Evolutionary conservation across 2,888 invertebrate genomes (phyloP).

Genomic region (Eupeodes latifasciatus): DNA sequence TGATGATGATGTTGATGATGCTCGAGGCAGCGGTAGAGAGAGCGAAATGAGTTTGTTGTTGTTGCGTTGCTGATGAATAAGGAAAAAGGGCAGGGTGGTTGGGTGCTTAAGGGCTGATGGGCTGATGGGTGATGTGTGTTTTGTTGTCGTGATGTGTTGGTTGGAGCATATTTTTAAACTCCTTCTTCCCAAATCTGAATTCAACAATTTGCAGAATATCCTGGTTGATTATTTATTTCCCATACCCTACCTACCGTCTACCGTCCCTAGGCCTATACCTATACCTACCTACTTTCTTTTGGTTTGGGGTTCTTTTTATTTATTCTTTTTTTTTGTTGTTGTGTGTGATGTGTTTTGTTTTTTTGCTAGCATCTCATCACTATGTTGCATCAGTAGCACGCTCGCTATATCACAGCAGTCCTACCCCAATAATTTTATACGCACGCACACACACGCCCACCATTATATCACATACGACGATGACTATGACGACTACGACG

Average conservation of each 20-base stretch:
- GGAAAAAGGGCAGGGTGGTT: no score
- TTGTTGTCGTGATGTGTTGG: constrained; percentile 3
- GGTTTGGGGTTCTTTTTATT: not conserved
- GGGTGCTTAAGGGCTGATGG: not conserved
- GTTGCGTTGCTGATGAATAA: no score
- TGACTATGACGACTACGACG: no score
- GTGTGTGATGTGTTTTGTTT: not conserved
- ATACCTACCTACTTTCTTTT: no score
- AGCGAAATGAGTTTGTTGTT: not conserved
- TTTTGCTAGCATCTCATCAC: constrained; percentile 1
- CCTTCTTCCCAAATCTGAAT: constrained; percentile 57
- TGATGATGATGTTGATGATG: not conserved
- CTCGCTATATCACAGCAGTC: constrained; percentile 20
- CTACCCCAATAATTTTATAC: constrained; percentile 71
- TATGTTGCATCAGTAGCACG: constrained; percentile 11
- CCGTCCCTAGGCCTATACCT: not conserved
- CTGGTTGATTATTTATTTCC: constrained; percentile 73
- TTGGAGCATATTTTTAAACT: constrained; percentile 36
- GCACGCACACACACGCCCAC: constrained; percentile 37
- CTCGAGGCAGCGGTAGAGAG: not conserved
- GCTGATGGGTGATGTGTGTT: constrained; percentile 18
- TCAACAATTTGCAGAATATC: constrained; percentile 75
- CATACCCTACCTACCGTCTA: constrained; percentile 6
- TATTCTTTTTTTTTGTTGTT: not conserved
- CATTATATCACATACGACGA: not conserved